phyloP scores from a whole-genome alignment of 2,888 invertebrate species.

The Aporophyla lueneburgensis region DNA sequence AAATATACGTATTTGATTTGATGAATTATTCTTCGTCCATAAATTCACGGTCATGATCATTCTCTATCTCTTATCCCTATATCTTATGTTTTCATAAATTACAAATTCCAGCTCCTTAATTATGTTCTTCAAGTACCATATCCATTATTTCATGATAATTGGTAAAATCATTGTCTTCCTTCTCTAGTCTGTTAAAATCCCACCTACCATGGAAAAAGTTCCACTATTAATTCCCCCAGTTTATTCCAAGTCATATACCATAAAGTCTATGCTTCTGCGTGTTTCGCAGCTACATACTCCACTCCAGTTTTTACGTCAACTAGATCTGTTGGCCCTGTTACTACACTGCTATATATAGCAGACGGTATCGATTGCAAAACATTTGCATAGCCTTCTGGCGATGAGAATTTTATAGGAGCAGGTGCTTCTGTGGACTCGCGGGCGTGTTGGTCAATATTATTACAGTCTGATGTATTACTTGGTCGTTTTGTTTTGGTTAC shows the following conservation, averaged over 20 bases:
- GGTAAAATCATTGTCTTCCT: background rate
- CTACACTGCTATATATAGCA: slow-evolving; percentile 58
- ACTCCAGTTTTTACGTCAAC: slow-evolving; percentile 50
- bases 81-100: background rate
- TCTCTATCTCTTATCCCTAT: no score
- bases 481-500: slow-evolving; percentile 4
- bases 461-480: slow-evolving; percentile 10
- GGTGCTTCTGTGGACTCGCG: slow-evolving; percentile 17
- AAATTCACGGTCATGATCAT: background rate
- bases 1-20: background rate
- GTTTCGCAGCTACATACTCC: slow-evolving; percentile 19
- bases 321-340: slow-evolving; percentile 47
- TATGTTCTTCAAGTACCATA: background rate
- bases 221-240: background rate
- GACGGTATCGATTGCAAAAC: slow-evolving; percentile 59
- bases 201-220: background rate
- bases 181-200: background rate
- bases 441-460: slow-evolving; percentile 49
- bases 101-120: background rate
- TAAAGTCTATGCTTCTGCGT: slow-evolving; percentile 13
- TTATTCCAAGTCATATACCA: slow-evolving; percentile 5
- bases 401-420: slow-evolving; percentile 23
- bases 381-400: slow-evolving; percentile 57
- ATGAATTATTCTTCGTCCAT: background rate
- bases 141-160: background rate